phyloP scores from a whole-genome alignment of 2,797 vertebrate species.

The Pipistrellus kuhlii region DNA sequence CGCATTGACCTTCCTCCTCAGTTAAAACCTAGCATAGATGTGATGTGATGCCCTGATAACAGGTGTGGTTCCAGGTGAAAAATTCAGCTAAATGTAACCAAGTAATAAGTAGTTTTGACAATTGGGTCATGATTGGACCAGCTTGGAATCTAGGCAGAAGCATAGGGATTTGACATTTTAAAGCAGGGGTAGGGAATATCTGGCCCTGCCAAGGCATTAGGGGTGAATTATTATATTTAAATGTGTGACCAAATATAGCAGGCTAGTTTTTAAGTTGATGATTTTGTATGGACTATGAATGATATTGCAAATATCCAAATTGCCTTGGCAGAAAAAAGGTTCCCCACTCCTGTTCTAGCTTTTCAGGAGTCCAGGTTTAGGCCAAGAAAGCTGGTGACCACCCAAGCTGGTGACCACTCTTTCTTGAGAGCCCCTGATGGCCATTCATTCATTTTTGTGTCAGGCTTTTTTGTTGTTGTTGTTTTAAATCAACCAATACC shows the following conservation, averaged over 20 bases:
- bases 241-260: too few species aligned
- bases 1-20: not conserved
- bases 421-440: not conserved
- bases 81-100: not conserved
- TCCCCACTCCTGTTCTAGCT: not conserved
- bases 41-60: not conserved
- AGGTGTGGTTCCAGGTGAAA: conserved; percentile 17
- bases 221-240: too few species aligned
- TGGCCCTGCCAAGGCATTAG: too few species aligned
- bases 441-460: not conserved
- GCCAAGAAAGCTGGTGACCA: not conserved
- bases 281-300: too few species aligned
- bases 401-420: not conserved
- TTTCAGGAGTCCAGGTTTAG: conserved; percentile 38
- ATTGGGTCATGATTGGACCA: not conserved
- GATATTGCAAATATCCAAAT: too few species aligned
- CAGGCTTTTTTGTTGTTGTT: not conserved
- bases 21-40: not conserved
- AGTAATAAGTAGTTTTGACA: not conserved
- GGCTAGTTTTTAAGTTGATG: too few species aligned
- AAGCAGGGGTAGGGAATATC: too few species aligned
- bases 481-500: not conserved
- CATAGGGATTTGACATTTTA: not conserved
- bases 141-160: not conserved
- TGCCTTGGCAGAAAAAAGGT: too few species aligned